Evolutionary conservation across 2,797 vertebrate genomes (phyloP), one percentile per base, ranked within the genome.

Genomic region (Holocentrus rufus): DNA sequence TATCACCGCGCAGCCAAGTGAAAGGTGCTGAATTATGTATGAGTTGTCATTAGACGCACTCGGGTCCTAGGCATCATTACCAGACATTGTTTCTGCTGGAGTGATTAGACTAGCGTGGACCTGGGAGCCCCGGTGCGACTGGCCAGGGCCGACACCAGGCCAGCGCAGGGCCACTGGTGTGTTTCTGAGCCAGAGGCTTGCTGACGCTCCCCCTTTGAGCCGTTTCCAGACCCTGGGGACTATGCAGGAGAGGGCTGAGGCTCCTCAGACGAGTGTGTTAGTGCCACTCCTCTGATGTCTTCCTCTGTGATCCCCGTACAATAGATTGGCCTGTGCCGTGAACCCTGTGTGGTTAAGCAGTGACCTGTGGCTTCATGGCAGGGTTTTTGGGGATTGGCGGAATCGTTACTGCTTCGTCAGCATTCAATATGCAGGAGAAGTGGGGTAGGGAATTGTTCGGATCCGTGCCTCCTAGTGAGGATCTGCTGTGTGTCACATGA

Each of bases 21-120:
- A 98, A 97, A 99, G 97, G 97, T 98, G 96, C 96, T 99, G 98
- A 98, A 99, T 99, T 98, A 99, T 99, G 97, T 96, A 99, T 99
- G 98, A 99, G 96, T 97, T 96, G 97, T 98, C 98, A 99, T 99
- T 97, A 99, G 96, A 95, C 92, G 96, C 91, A 96, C 96, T 95
- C 95, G 95, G 91, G 96, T 95, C 95, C 95, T 95, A 95, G 96
- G 96, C 97, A 98, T 98, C 97, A 99, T 99, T 99, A 99, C 95
- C 94, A 96, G 94, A 97, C 97, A 99, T 99, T 99, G 98, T 99
- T 99, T 99, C 95, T 98, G 95, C 95, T 94, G 96, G 95, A 96
- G 96, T 97, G 96, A 99, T 99, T 97, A 98, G 97, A 97, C 96
- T 93, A 93, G 95, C 93, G 92, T 93, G 94, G 96, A 96, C 96